Percentiles rank a stretch among this genome's conserved stretches.
These are phyloP conservation scores for Drosophila borealis DNA, from an alignment of 2,888 invertebrate species.

Conservation along the genomic window DNA sequence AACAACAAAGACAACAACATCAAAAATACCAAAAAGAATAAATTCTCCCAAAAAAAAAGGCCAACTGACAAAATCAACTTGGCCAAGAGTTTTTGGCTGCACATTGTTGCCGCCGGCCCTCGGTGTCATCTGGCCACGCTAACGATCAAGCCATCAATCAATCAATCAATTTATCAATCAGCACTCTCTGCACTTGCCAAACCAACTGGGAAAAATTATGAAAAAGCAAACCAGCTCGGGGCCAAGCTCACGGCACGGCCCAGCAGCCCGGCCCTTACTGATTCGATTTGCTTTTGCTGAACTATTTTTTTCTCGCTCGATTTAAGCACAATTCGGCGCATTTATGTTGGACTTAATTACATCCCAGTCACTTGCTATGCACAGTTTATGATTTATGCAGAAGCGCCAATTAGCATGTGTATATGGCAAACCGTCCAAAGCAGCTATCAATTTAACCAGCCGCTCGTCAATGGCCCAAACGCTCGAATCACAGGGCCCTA, in stretches of 20 bases:
- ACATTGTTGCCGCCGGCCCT: conserved; percentile 1
- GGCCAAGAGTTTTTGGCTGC: conserved; percentile 23
- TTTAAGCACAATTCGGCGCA: conserved; percentile 46
- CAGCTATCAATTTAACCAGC: conserved; percentile 6
- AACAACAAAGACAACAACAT: too few relatives aligned
- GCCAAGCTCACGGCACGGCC: background rate
- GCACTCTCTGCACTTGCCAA: conserved; percentile 35
- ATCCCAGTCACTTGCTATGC: background rate
- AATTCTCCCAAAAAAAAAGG: conserved; percentile 1
- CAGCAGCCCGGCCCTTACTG: too few relatives aligned
- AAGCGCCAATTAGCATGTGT: conserved; percentile 48
- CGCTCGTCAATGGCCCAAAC: conserved; percentile 7
- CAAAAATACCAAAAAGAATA: conserved; percentile 6
- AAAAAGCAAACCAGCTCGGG: conserved; percentile 3
- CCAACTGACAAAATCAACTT: conserved; percentile 35
- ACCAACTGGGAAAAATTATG: conserved; percentile 41
- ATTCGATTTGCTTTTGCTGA: too few relatives aligned
- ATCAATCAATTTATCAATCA: conserved; percentile 79
- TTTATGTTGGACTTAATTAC: conserved; percentile 41
- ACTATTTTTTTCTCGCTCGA: conserved; percentile 20
- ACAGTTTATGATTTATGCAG: conserved; percentile 70
- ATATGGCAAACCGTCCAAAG: background rate
- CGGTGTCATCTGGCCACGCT: conserved; percentile 45
- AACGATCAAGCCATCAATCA: conserved; percentile 66
- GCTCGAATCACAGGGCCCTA: conserved; percentile 17